A percentile compares a stretch with the other conserved stretches of the same genome.
Evolutionary conservation across 2,888 invertebrate species (phyloP).

Genomic region (Drosophila antonietae): DNA sequence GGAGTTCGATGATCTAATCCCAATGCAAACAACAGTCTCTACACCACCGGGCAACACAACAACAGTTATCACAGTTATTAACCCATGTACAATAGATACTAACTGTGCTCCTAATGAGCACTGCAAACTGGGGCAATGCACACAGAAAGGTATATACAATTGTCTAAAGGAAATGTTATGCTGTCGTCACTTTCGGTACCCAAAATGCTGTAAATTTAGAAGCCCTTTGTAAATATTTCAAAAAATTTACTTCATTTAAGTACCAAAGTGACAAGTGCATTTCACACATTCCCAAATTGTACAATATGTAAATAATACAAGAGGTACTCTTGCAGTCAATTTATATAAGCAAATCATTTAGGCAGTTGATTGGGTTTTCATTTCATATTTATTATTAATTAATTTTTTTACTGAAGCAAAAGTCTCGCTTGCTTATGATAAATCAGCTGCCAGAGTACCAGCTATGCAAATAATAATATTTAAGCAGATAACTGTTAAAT

Average conservation of each 20-base stretch:
- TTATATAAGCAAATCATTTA: background rate
- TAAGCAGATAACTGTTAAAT: background rate
- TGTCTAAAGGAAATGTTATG: slow-evolving; percentile 37
- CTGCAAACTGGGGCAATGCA: slow-evolving; percentile 87
- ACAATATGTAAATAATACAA: slow-evolving; percentile 22
- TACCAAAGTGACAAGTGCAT: slow-evolving; percentile 48
- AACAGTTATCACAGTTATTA: slow-evolving; percentile 81
- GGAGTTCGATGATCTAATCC: slow-evolving; percentile 64
- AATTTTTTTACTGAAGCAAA: too few relatives aligned
- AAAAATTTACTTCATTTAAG: slow-evolving; percentile 10
- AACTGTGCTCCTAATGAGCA: slow-evolving; percentile 87
- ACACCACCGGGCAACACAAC: slow-evolving; percentile 69
- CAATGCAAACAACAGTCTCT: slow-evolving; percentile 54
- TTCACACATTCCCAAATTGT: slow-evolving; percentile 39
- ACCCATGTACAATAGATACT: slow-evolving; percentile 86
- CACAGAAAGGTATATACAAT: slow-evolving; percentile 84
- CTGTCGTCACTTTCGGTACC: slow-evolving; percentile 50
- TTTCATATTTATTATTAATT: too few relatives aligned
- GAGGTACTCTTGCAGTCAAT: slow-evolving; percentile 10
- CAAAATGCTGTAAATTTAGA: slow-evolving; percentile 21
- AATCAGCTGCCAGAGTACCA: slow-evolving; percentile 9
- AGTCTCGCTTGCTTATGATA: background rate
- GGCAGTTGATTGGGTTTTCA: too few relatives aligned
- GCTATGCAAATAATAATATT: slow-evolving; percentile 24
- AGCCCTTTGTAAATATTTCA: slow-evolving; percentile 41